Evolutionary conservation across 2,113 vertebrate genomes (phyloP).

Genomic region (Lepisosteus osseus): DNA sequence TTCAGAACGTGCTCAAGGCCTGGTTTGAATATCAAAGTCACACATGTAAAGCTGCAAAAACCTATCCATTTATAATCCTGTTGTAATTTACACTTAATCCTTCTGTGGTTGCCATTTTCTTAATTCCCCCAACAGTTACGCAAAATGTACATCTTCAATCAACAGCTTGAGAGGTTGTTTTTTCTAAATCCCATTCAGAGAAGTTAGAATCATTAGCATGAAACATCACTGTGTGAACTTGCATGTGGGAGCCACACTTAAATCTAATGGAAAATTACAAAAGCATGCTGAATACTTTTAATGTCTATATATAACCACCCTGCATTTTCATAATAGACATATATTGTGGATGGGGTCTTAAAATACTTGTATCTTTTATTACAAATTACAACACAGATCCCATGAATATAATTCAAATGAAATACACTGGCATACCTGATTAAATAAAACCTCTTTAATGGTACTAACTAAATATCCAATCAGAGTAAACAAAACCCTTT

Average conservation of each 20-base stretch:
- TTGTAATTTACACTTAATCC: slow-evolving; percentile 57
- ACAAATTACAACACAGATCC: too few species aligned
- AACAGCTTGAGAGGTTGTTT: slow-evolving; percentile 34
- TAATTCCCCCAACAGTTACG: slow-evolving; percentile 42
- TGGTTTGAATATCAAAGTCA: slow-evolving; percentile 33
- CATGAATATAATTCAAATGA: not conserved
- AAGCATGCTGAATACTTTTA: too few species aligned
- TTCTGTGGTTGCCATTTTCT: slow-evolving; percentile 49
- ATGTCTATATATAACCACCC: too few species aligned
- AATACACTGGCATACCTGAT: not conserved
- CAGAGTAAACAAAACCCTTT: not conserved
- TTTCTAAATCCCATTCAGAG: slow-evolving; percentile 12
- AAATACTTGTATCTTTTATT: too few species aligned
- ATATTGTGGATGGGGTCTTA: too few species aligned
- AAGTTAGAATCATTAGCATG: slow-evolving; percentile 3
- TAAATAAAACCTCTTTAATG: not conserved
- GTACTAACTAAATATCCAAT: not conserved
- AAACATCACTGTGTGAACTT: not conserved
- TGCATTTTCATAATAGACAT: too few species aligned
- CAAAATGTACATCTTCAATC: slow-evolving; percentile 42
- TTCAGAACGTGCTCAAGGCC: slow-evolving; percentile 34
- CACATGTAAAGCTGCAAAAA: slow-evolving; percentile 35
- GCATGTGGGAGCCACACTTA: too few species aligned
- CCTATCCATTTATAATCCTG: slow-evolving; percentile 47
- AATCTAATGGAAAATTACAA: too few species aligned